phyloP scores from a whole-genome alignment of 2,113 vertebrate genomes.

The Phyllostomus hastatus region DNA sequence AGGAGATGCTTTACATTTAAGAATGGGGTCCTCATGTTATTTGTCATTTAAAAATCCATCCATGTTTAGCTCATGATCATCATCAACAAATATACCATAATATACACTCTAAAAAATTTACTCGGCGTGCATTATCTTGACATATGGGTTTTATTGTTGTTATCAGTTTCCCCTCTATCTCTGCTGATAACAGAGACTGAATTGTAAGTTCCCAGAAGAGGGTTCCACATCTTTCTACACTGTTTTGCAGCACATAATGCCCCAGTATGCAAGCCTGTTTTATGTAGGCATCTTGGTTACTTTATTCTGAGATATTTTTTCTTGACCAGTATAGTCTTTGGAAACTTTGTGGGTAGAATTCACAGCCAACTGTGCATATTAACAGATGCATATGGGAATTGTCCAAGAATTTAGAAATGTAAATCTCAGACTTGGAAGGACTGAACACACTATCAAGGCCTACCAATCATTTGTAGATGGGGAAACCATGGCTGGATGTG shows the following conservation, averaged over 20 bases:
- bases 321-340: constrained; percentile 22
- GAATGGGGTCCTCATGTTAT: neutral
- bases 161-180: constrained; percentile 20
- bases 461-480: neutral
- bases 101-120: neutral
- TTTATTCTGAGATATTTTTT: constrained; percentile 50
- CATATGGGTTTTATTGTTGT: constrained; percentile 40
- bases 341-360: constrained; percentile 44
- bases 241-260: neutral
- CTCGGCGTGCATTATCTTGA: constrained; percentile 18
- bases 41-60: neutral
- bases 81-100: constrained; percentile 37
- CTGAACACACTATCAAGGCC: neutral
- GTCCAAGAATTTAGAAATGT: constrained; percentile 38
- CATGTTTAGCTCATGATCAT: constrained; percentile 31
- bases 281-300: constrained; percentile 6
- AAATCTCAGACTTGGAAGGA: neutral
- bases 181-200: constrained; percentile 40
- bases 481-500: neutral
- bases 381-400: constrained; percentile 17
- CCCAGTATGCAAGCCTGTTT: neutral
- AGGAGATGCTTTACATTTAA: neutral
- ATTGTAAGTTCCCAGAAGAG: neutral
- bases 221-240: neutral
- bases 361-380: neutral